Conservation (phyloP, 2,888 invertebrate genomes). For the Hydrotaea diabolus region DNA sequence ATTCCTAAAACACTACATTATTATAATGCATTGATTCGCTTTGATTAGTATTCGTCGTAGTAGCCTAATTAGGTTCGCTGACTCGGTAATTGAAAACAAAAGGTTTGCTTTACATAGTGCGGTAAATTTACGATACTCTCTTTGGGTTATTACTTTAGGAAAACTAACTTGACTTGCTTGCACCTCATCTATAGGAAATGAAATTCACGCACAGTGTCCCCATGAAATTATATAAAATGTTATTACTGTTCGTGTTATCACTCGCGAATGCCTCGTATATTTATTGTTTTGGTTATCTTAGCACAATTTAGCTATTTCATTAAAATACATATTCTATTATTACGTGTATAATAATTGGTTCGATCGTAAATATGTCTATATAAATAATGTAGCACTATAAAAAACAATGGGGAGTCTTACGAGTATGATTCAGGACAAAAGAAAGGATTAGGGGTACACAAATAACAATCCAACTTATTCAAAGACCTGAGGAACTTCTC, state of each 20-base stretch:
- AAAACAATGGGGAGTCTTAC: slow-evolving; percentile 25
- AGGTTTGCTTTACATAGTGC: neutral
- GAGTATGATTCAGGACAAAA: slow-evolving; percentile 3
- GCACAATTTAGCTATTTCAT: slow-evolving; percentile 14
- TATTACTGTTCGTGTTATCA: neutral
- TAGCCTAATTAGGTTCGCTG: neutral
- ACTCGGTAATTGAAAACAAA: neutral
- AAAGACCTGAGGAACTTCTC: slow-evolving; percentile 60
- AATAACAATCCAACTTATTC: slow-evolving; percentile 55
- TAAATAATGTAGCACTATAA: slow-evolving; percentile 16
- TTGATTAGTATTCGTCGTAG: neutral
- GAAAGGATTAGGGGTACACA: slow-evolving; percentile 27
- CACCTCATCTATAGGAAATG: no score
- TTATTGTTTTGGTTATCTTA: neutral
- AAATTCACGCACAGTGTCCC: neutral
- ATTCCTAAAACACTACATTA: slow-evolving; percentile 49
- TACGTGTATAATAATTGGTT: slow-evolving; percentile 18
- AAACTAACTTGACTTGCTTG: no score
- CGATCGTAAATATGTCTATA: slow-evolving; percentile 1
- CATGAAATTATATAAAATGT: neutral
- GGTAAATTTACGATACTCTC: no score
- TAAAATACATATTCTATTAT: neutral
- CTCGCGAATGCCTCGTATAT: slow-evolving; percentile 14
- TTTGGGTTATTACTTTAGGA: no score
- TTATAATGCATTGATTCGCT: slow-evolving; percentile 47